phyloP scores from a whole-genome alignment of 2,113 vertebrate species.

The Pelodiscus sinensis region DNA sequence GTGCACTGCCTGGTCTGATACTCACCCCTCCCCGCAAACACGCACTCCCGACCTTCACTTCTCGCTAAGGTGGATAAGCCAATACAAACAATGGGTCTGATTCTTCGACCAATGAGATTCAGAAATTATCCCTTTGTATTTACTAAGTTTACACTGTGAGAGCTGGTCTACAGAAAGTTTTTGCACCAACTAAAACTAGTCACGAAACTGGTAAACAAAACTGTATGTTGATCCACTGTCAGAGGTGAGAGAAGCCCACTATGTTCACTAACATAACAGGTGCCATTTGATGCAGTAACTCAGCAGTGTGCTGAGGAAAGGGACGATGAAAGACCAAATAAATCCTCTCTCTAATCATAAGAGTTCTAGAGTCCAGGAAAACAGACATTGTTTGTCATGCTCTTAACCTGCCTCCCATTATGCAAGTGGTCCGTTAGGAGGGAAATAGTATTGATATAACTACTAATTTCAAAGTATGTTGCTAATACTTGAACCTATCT shows the following conservation, averaged over 20 bases:
- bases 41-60: background rate
- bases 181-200: background rate
- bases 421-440: background rate
- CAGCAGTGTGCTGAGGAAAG: background rate
- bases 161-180: background rate
- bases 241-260: background rate
- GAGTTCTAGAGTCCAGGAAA: slow-evolving; percentile 5
- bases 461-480: background rate
- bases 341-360: background rate
- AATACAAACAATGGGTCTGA: background rate
- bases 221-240: background rate
- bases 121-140: background rate
- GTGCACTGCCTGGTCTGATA: background rate
- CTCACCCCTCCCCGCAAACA: background rate
- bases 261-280: background rate
- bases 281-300: background rate
- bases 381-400: background rate
- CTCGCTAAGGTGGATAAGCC: background rate
- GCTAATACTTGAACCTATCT: background rate
- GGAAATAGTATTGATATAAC: background rate
- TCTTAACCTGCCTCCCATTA: background rate
- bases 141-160: background rate
- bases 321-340: background rate
- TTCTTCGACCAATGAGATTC: background rate
- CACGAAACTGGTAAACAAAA: background rate